Evolutionary conservation across 2,888 invertebrate species (phyloP).

Genomic region (Cecidostiba fungosa): DNA sequence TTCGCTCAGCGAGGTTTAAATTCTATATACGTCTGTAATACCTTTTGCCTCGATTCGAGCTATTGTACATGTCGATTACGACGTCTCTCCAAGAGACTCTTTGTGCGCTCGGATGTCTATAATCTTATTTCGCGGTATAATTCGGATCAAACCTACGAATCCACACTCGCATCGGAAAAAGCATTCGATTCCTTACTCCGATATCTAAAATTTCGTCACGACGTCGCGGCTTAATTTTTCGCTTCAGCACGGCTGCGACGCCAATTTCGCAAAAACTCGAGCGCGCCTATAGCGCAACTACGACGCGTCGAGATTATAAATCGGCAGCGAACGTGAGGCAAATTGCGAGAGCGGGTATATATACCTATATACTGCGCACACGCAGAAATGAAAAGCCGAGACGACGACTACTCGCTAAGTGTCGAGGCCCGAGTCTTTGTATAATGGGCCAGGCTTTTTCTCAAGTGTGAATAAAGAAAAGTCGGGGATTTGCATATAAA

Average conservation of each 20-base stretch:
- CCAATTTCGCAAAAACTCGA: slow-evolving; percentile 13
- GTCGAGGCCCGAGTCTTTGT: slow-evolving; percentile 24
- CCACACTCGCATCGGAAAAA: not conserved
- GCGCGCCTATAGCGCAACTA: not conserved
- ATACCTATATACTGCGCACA: no score
- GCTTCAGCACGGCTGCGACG: not conserved
- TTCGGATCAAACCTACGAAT: no score
- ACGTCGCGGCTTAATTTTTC: not conserved
- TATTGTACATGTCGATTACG: not conserved
- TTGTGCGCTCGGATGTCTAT: not conserved
- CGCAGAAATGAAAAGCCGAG: not conserved
- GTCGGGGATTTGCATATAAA: slow-evolving; percentile 50
- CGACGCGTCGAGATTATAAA: slow-evolving; percentile 32
- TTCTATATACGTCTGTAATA: not conserved
- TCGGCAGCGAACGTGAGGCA: slow-evolving; percentile 32
- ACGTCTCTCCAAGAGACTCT: not conserved
- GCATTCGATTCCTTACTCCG: not conserved
- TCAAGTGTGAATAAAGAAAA: slow-evolving; percentile 27
- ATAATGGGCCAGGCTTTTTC: not conserved
- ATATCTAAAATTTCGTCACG: slow-evolving; percentile 1
- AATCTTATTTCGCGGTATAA: no score
- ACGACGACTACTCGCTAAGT: not conserved
- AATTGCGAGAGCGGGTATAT: slow-evolving; percentile 18
- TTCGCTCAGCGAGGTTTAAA: slow-evolving; percentile 24
- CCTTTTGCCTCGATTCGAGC: not conserved